Percentiles rank a stretch among this genome's conserved stretches.
phyloP scores from a whole-genome alignment of 2,888 invertebrate species.

The Hypena proboscidalis region DNA sequence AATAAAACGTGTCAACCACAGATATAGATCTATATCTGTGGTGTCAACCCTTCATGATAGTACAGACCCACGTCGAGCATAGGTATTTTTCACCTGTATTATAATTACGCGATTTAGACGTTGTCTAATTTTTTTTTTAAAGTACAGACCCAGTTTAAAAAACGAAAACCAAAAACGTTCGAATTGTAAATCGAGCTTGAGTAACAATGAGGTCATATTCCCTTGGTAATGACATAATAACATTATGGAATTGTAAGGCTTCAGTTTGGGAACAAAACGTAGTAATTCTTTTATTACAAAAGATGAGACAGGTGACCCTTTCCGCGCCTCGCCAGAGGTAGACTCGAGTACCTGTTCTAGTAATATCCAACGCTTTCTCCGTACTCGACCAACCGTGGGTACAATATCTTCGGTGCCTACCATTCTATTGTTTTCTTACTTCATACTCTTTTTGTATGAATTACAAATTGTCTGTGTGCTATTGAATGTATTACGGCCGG shows the following conservation, averaged over 20 bases:
- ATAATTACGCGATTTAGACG: too few species aligned
- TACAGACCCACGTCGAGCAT: too few species aligned
- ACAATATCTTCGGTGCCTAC: constrained; percentile 57
- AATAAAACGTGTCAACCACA: too few species aligned
- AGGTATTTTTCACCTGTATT: too few species aligned
- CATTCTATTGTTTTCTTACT: constrained; percentile 60
- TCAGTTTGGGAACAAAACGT: neutral
- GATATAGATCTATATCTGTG: too few species aligned
- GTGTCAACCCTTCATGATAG: too few species aligned
- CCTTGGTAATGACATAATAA: too few species aligned
- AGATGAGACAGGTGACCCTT: constrained; percentile 22
- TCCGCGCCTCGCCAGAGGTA: constrained; percentile 5
- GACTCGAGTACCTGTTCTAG: constrained; percentile 19
- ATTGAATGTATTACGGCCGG: constrained; percentile 9
- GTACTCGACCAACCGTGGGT: constrained; percentile 62
- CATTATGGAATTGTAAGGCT: neutral
- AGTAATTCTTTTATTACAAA: constrained; percentile 1
- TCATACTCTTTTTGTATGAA: constrained; percentile 48
- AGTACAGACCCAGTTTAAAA: too few species aligned
- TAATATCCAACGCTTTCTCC: constrained; percentile 62
- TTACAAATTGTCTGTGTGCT: constrained; percentile 30
- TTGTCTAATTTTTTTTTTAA: too few species aligned
- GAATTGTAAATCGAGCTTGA: too few species aligned
- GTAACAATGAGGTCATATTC: too few species aligned
- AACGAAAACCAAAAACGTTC: too few species aligned